phyloP scores from a whole-genome alignment of 2,797 vertebrate species.

The Catostomus latipinnis region DNA sequence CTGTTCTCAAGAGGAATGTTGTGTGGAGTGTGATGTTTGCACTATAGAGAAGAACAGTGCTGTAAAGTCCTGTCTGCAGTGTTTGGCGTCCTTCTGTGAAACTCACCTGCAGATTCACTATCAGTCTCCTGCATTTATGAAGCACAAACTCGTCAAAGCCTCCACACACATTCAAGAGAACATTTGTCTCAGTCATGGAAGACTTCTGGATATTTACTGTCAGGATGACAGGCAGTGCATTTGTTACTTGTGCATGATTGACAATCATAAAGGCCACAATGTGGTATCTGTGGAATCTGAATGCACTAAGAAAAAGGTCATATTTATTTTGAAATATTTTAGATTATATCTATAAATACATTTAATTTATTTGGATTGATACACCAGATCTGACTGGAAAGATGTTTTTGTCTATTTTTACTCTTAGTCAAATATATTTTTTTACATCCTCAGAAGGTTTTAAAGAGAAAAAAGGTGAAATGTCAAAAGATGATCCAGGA shows the following conservation, averaged over 20 bases:
- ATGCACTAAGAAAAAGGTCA: neutral
- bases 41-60: slow-evolving; percentile 10
- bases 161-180: slow-evolving; percentile 6
- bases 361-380: neutral
- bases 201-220: slow-evolving; percentile 40
- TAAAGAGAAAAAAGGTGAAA: slow-evolving; percentile 2
- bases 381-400: no score
- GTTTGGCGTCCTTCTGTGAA: slow-evolving; percentile 47
- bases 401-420: no score
- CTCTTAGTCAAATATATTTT: no score
- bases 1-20: no score
- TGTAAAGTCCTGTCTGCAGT: slow-evolving; percentile 41
- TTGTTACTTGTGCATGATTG: slow-evolving; percentile 13
- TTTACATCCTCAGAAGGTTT: neutral
- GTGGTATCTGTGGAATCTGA: neutral
- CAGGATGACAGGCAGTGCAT: slow-evolving; percentile 22
- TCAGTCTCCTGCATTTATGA: slow-evolving; percentile 45
- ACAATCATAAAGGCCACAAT: rapidly evolving
- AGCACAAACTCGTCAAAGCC: slow-evolving; percentile 43
- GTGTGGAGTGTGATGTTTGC: slow-evolving; percentile 28
- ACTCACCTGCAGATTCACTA: slow-evolving; percentile 45
- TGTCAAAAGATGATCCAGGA: slow-evolving; percentile 31
- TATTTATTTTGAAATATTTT: neutral
- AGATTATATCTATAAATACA: neutral
- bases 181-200: slow-evolving; percentile 20